Percentiles rank a stretch among this genome's conserved stretches.
Conservation (phyloP, 2,888 invertebrate genomes). For the Lasius platythorax region DNA sequence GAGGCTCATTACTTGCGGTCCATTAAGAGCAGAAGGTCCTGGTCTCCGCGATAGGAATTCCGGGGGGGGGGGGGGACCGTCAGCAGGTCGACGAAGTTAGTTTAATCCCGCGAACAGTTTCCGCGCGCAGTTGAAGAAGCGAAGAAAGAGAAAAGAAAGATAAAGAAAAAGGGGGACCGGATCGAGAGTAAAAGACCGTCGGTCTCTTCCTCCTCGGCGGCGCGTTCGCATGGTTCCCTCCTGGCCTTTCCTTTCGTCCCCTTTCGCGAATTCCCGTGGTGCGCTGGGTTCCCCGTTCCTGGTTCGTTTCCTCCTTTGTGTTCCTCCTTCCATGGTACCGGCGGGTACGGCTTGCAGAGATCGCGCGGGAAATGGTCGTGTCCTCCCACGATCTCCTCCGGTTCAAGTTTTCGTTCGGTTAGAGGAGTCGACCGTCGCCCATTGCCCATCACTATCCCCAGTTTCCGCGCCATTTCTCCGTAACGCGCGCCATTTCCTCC, state of each 20-base stretch:
- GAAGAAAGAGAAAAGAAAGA: slow-evolving; percentile 53
- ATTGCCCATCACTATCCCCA: slow-evolving; percentile 85
- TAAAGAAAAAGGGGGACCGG: slow-evolving; percentile 26
- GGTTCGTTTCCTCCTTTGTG: slow-evolving; percentile 82
- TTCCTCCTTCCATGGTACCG: slow-evolving; percentile 72
- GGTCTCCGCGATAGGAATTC: slow-evolving; percentile 78
- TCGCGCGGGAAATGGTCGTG: slow-evolving; percentile 67
- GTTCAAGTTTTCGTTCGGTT: slow-evolving; percentile 77
- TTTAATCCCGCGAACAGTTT: slow-evolving; percentile 73
- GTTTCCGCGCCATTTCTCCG: slow-evolving; percentile 86
- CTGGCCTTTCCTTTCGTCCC: slow-evolving; percentile 65
- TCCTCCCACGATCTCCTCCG: slow-evolving; percentile 81
- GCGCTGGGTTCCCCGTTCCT: slow-evolving; percentile 58
- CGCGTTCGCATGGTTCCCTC: slow-evolving; percentile 56
- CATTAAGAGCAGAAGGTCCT: slow-evolving; percentile 84
- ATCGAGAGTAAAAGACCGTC: slow-evolving; percentile 49
- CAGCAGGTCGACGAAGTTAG: slow-evolving; percentile 65
- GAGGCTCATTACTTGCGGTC: slow-evolving; percentile 82
- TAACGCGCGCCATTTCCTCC: slow-evolving; percentile 86
- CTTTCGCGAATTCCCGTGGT: slow-evolving; percentile 69
- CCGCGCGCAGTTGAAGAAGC: slow-evolving; percentile 71
- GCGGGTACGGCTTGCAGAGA: slow-evolving; percentile 51
- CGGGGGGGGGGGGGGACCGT: slow-evolving; percentile 65
- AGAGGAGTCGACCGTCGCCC: slow-evolving; percentile 78
- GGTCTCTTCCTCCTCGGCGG: slow-evolving; percentile 58